Base-by-base conservation (phyloP, 1,140 invertebrate species). In the Rhagoletis pomonella region DNA sequence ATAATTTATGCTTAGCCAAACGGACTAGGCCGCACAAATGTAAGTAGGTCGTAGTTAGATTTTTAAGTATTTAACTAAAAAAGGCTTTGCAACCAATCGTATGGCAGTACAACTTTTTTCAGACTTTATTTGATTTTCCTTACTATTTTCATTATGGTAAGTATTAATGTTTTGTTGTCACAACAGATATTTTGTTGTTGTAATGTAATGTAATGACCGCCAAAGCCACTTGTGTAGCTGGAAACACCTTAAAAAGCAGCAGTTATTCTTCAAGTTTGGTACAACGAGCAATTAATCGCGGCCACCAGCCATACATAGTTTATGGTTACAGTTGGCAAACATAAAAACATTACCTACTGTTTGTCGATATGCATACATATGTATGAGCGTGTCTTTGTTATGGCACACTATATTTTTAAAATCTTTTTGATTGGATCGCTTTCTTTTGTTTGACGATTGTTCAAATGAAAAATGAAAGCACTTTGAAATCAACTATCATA, bases 221-320 rank as follows among this genome's bases (percentile, higher is more conserved):
- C 50, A 81, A 81, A 81, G 55, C 73, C 73, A 81, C 73, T 81
- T 81, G 73, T 55, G 47, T 81, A 42, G 10, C 9, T 55, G 73
- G 9, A 7, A 81, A 81, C 73, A 55, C 44, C n/a, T 55, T 55
- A 10, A 29, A 81, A n/a, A 81, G 55, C 73, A 81, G 73, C 19
- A 81, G 73, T 47, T 55, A 29, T 3, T 19, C n/a, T 17, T 58
- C 47, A 73, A 55, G 73, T 81, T 81, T 81, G 44, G 14, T n/a
- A 58, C n/a, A 81, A 81, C 50, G 42, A n/a, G n/a, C 65, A 0
- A 10, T 81, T 12, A 81, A 81, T 9, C 2, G 47, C 19, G 73
- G 17, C 10, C 50, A 81, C 47, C 29, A 42, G 42, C 42, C 39
- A 73, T 42, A 73, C 39, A 73, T 42, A 73, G 67, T 73, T 81